Evolutionary conservation across 2,888 invertebrate species (phyloP), one percentile per base, ranked within the genome.

Genomic region (Drosophila falleni): DNA sequence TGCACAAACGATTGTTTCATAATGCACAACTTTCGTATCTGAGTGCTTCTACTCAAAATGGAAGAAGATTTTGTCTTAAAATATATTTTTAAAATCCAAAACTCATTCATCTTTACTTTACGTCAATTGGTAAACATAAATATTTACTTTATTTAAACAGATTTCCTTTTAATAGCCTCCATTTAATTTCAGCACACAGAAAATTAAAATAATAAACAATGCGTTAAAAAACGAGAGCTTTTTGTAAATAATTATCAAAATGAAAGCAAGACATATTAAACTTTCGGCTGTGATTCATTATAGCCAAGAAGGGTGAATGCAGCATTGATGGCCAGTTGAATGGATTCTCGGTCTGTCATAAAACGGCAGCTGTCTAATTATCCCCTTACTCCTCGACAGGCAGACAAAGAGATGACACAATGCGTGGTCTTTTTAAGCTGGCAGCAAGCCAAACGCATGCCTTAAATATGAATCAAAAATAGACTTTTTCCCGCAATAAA

Each of bases 161-260:
- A 46, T 15, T 58, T 47, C 8, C 23, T 42, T 61, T 78, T 75
- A 29, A 87, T 81, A 75, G 67, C 87, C 66, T 69, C 62, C 67
- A 71, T 87, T 84, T 72, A 61, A 78, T 56, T 67, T 61, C 42
- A 37, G 49, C 64, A 74, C 59, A 81, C 53, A 72, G 19, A 68
- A 60, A 58, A 68, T 54, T 31, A 49, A 65, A 75, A 87, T 65
- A 74, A 89, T 76, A 83, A 87, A 84, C 81, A 89, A 87, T 42
- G 42, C 66, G 67, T 69, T 86, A 61, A 79, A 65, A 59, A 78
- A 51, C 55, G 71, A 16, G 15, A 47, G 29, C 16, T 50, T 66
- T 70, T 58, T 73, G 74, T 82, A 88, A 86, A 88, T 78, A 80
- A 74, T 89, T 81, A 72, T 71, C 66, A 72, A 72, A 75, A 67